Conservation (phyloP, 2,113 vertebrate genomes). For the Prolemur simus region DNA sequence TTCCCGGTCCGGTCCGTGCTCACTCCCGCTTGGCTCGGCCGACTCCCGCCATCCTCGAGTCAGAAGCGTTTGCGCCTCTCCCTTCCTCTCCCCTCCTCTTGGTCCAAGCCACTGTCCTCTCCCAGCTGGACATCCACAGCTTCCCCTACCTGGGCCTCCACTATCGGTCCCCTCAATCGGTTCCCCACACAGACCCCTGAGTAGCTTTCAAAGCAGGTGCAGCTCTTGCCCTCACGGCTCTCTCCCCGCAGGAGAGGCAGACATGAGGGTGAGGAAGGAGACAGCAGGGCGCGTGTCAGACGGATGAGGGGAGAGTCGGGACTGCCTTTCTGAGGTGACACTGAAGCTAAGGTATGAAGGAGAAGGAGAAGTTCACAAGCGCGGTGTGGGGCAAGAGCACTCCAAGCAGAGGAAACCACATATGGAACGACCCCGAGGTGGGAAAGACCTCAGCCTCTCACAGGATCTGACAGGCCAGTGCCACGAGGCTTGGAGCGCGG, state of each 20-base stretch:
- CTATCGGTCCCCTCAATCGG: neutral
- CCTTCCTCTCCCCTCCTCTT: neutral
- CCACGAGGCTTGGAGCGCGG: neutral
- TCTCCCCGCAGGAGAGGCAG: neutral
- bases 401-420: neutral
- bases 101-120: neutral
- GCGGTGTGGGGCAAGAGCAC: neutral
- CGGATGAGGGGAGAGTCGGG: neutral
- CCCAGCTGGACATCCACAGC: neutral
- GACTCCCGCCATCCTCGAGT: neutral
- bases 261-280: neutral
- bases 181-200: neutral
- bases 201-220: neutral
- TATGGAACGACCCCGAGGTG: neutral
- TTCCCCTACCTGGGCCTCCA: neutral
- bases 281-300: fast-evolving
- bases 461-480: neutral
- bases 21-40: neutral
- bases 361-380: neutral
- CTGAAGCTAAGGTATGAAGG: neutral
- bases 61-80: neutral
- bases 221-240: neutral
- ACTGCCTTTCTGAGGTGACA: neutral
- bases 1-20: neutral
- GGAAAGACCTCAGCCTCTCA: neutral